Conservation (phyloP, 2,888 invertebrate genomes). For the Cheilosia vernalis region DNA sequence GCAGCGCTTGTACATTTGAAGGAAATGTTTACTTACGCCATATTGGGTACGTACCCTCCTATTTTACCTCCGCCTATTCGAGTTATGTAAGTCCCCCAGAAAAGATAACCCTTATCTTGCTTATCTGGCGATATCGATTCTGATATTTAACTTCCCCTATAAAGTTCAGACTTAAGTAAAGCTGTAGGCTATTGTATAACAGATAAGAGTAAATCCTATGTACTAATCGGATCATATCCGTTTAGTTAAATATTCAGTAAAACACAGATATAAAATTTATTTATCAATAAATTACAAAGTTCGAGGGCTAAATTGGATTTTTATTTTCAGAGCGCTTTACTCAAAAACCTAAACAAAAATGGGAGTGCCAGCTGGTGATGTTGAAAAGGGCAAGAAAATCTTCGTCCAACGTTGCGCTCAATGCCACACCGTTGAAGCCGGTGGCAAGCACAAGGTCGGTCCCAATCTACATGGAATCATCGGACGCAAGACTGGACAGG, state of each 20-base stretch:
- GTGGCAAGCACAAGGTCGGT: conserved; percentile 98
- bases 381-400: conserved; percentile 98
- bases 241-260: neutral
- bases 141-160: neutral
- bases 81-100: neutral
- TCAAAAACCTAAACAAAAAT: conserved; percentile 82
- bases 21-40: too few relatives aligned
- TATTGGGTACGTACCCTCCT: too few relatives aligned
- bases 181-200: neutral
- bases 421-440: conserved; percentile 97
- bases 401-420: conserved; percentile 98
- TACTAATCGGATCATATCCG: neutral
- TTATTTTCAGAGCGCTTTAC: conserved; percentile 30
- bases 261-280: neutral
- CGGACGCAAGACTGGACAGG: conserved; percentile 97
- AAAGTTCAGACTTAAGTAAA: conserved; percentile 10
- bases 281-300: conserved; percentile 4
- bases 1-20: too few relatives aligned
- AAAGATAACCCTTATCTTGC: neutral
- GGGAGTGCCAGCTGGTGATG: conserved; percentile 94
- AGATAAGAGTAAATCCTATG: conserved; percentile 4
- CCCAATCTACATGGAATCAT: conserved; percentile 96
- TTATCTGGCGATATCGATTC: neutral
- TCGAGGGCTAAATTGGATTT: neutral
- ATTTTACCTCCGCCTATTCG: too few relatives aligned